Base-by-base conservation (phyloP, 2,888 invertebrate genomes). In the Megaustenia siamemsis region DNA sequence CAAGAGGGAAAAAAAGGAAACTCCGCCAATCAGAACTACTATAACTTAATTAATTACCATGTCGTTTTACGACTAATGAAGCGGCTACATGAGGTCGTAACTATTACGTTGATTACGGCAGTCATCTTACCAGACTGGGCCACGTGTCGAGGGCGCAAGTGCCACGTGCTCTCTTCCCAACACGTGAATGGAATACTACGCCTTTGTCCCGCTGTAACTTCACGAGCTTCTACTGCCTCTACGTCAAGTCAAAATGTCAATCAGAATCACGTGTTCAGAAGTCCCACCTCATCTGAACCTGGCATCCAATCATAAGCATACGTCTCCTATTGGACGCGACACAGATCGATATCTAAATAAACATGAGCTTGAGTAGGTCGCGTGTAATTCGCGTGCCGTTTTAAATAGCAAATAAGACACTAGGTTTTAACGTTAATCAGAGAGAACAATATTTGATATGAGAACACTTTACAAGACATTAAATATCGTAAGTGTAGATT, bases 81-180 rank as follows among this genome's bases (percentile, higher is more conserved):
- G 35, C 63, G 28, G 78, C n/a, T 40, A 79, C 79, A 63, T 28
- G 35, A 66, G 32, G 32, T 1, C 24, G 43, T 43, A 66, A 66
- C 79, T 35, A 43, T 24, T 60, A 10, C 35, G 32, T 1, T 79
- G 63, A 66, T 79, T 79, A 63, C 79, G 35, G 24, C 79, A 66
- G 79, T 49, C 45, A 43, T 66, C 45, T 79, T 66, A 45, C 40
- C 66, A 32, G 66, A 21, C 63, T 32, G 45, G 21, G 79, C 66
- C 79, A 79, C 79, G 79, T 79, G 79, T 66, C 45, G 10, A n/a
- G 66, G n/a, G 43, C 15, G 28, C 45, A 45, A 43, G 56, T 3
- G 79, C 45, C 79, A 79, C 79, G 79, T 79, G 79, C 66, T 45
- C 43, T 45, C 24, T n/a, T 15, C 60, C n/a, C 24, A 40, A 63